Evolutionary conservation across 92 coral and sea anemone species (phyloP).

Genomic region (Phenganax marumi): DNA sequence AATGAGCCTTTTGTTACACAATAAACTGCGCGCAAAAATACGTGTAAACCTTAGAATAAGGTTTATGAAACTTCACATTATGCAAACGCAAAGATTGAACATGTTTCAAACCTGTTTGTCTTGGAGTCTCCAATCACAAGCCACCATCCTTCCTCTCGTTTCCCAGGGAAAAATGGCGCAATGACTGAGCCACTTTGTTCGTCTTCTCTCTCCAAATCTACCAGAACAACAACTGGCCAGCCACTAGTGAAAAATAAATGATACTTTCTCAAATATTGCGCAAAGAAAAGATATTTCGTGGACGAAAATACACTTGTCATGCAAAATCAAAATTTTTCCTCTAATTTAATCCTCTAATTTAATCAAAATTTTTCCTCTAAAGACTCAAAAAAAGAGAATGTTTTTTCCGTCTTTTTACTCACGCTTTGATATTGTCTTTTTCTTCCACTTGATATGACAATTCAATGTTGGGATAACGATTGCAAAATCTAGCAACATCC

Average conservation of each 20-base stretch:
- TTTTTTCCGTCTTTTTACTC: slow-evolving; percentile 32
- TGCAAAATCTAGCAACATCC: slow-evolving; percentile 99
- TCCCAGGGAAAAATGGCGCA: slow-evolving; percentile 98
- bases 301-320: too few relatives aligned
- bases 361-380: not conserved
- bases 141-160: slow-evolving; percentile 99
- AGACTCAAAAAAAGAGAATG: not conserved
- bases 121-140: slow-evolving; percentile 96
- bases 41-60: not conserved
- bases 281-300: too few relatives aligned
- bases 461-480: slow-evolving; percentile 97
- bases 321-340: too few relatives aligned
- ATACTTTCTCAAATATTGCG: not conserved
- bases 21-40: not conserved
- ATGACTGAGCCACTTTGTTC: slow-evolving; percentile 95
- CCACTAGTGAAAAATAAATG: slow-evolving; percentile 56
- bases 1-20: not conserved
- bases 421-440: slow-evolving; percentile 80
- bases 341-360: too few relatives aligned
- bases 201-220: slow-evolving; percentile 92
- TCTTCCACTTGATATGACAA: slow-evolving; percentile 80
- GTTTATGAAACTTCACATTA: not conserved
- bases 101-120: slow-evolving; percentile 72
- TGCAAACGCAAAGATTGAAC: not conserved
- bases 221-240: slow-evolving; percentile 86